A percentile compares a stretch with the other conserved stretches of the same genome.
phyloP scores from a whole-genome alignment of 92 coral and sea anemone genomes.

The Siderastrea radians region DNA sequence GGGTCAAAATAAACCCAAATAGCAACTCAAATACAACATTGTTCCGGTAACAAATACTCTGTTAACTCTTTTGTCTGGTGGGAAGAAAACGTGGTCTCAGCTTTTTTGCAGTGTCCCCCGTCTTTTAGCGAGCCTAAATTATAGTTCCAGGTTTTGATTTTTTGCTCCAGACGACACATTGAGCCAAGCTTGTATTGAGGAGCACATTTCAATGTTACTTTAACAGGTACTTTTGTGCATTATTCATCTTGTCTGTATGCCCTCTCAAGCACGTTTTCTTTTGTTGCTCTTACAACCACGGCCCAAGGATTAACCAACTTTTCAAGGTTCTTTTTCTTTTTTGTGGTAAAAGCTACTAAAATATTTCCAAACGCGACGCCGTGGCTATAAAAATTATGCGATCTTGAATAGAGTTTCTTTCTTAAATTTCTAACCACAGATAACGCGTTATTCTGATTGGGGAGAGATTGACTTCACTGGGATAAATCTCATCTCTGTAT shows the following conservation, averaged over 20 bases:
- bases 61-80: slow-evolving; percentile 22
- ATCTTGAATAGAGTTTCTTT: background rate
- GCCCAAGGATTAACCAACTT: slow-evolving; percentile 4
- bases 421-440: background rate
- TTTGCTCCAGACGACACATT: slow-evolving; percentile 40
- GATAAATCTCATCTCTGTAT: background rate
- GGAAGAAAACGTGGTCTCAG: slow-evolving; percentile 7
- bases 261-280: slow-evolving; percentile 54
- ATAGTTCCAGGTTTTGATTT: background rate
- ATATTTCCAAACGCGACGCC: background rate
- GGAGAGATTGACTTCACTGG: background rate
- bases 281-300: slow-evolving; percentile 32
- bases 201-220: slow-evolving; percentile 11
- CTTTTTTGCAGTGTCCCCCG: slow-evolving; percentile 9
- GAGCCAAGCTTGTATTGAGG: slow-evolving; percentile 1
- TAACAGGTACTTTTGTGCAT: slow-evolving; percentile 49
- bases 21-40: background rate
- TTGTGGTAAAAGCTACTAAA: background rate
- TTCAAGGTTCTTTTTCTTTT: background rate
- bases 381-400: background rate
- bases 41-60: slow-evolving; percentile 8
- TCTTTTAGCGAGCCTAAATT: slow-evolving; percentile 1
- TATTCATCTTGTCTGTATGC: slow-evolving; percentile 19
- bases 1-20: background rate
- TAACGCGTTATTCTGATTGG: background rate